These are phyloP conservation scores for Mormyrus iriodes DNA, from an alignment of 2,113 vertebrate species.

Conservation along the genomic window DNA sequence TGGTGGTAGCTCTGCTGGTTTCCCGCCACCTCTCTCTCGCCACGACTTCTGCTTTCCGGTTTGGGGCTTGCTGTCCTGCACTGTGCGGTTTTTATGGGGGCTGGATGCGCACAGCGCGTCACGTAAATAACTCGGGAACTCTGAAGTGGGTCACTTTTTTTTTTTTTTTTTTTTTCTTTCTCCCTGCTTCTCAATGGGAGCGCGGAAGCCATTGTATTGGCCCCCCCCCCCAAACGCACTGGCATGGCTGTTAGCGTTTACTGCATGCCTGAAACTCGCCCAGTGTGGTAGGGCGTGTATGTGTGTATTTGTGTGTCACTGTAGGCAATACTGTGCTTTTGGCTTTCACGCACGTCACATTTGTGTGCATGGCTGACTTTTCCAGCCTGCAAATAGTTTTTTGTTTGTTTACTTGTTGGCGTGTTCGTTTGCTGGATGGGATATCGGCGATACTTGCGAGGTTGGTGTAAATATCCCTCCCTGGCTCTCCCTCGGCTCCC, in stretches of 20 bases:
- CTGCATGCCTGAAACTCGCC: conserved; percentile 8
- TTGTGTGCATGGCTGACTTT: background rate
- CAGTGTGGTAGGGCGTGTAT: background rate
- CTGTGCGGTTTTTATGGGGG: background rate
- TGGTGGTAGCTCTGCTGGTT: background rate
- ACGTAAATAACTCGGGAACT: background rate
- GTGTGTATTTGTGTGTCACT: conserved; percentile 9
- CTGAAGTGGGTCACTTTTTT: background rate
- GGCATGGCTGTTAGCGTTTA: conserved; percentile 2
- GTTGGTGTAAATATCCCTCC: background rate
- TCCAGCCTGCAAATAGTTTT: background rate
- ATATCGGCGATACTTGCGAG: background rate
- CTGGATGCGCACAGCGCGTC: background rate
- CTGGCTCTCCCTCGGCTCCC: background rate
- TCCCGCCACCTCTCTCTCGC: conserved; percentile 16
- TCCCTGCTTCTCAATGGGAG: conserved; percentile 2
- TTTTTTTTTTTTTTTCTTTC: background rate
- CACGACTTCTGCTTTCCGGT: conserved; percentile 33
- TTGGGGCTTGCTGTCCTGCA: background rate
- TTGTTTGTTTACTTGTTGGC: background rate
- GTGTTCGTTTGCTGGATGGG: background rate
- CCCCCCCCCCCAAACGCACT: background rate
- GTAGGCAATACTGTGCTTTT: background rate
- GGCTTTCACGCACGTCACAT: too few relatives aligned
- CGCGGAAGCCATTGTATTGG: background rate